Evolutionary conservation across 2,888 invertebrate species (phyloP), one percentile per base, ranked within the genome.

Genomic region (Matsumyia berberina): DNA sequence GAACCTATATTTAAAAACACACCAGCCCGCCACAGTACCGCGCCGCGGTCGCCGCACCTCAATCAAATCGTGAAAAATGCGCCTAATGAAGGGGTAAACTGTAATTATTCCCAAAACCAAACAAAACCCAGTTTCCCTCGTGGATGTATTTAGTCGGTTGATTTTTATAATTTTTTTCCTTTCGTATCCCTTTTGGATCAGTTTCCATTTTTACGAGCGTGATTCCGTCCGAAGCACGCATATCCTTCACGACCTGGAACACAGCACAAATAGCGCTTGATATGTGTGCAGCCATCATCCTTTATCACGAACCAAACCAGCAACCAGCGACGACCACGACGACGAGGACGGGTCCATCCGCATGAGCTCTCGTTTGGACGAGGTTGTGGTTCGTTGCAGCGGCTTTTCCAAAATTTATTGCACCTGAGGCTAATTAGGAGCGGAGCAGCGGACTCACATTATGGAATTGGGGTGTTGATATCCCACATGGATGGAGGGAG

Each of bases 341-440:
- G 35, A 58, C 5, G 35, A 3, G 33, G 35, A 35, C 29, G 42
- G 37, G 29, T 33, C 46, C 58, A 79, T 67, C 60, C 51, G 46
- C 51, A 35, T n/a, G 57, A 79, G 79, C 70, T 85, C 69, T 51
- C 58, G 31, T 57, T 42, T 74, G 51, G 57, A 58, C 15, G 31
- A 69, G 69, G 51, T 66, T 55, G 37, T 46, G 35, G 33, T 33
- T 39, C 15, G 39, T 44, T 44, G 64, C 79, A 78, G 62, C 69
- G 80, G 58, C 58, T 80, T 85, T 85, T 78, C 53, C 70, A 74
- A 85, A 85, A 85, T 77, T 85, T 85, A 85, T 85, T 85, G 80
- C 85, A 80, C 85, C 80, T 80, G 85, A 85, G 85, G 85, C 85
- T 85, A 80, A 85, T 85, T 85, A 85, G 85, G 85, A 85, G 64